phyloP scores from a whole-genome alignment of 2,888 invertebrate species.

The Drosophila ustulata region DNA sequence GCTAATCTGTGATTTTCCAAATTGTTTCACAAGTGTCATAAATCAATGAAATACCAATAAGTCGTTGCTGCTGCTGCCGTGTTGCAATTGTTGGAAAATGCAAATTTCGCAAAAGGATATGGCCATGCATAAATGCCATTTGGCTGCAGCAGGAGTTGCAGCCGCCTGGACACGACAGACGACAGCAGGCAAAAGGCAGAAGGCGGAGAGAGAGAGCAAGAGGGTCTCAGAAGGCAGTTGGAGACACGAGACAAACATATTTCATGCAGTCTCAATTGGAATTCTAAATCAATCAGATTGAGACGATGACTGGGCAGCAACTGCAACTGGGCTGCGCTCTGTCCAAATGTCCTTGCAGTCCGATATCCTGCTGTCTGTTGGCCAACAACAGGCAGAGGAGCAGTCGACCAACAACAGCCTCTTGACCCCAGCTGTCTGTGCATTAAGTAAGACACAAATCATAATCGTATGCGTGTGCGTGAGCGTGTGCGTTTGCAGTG shows the following conservation, averaged over 20 bases:
- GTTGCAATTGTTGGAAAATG: constrained; percentile 79
- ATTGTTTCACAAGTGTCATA: constrained; percentile 84
- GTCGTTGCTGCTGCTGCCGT: constrained; percentile 69
- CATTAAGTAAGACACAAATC: constrained; percentile 83
- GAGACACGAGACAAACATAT: constrained; percentile 79
- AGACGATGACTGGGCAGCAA: constrained; percentile 63
- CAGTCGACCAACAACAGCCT: constrained; percentile 34
- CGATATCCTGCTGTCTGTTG: constrained; percentile 22
- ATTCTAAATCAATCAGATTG: constrained; percentile 85
- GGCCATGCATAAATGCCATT: constrained; percentile 70
- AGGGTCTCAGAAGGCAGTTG: constrained; percentile 23
- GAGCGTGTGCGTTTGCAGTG: constrained; percentile 11
- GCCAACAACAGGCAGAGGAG: constrained; percentile 20
- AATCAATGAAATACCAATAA: constrained; percentile 85
- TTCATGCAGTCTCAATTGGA: constrained; percentile 84
- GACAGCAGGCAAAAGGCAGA: constrained; percentile 44
- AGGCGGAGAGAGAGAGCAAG: constrained; percentile 15
- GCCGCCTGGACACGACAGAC: constrained; percentile 21
- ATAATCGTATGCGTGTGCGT: constrained; percentile 72
- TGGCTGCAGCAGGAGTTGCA: constrained; percentile 24
- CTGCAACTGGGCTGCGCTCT: constrained; percentile 21
- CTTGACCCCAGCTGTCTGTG: constrained; percentile 68
- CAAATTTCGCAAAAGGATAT: constrained; percentile 82
- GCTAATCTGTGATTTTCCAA: constrained; percentile 84
- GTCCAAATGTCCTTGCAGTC: background rate